Conservation (phyloP, 2,113 vertebrate genomes). For the Gavia stellata region DNA sequence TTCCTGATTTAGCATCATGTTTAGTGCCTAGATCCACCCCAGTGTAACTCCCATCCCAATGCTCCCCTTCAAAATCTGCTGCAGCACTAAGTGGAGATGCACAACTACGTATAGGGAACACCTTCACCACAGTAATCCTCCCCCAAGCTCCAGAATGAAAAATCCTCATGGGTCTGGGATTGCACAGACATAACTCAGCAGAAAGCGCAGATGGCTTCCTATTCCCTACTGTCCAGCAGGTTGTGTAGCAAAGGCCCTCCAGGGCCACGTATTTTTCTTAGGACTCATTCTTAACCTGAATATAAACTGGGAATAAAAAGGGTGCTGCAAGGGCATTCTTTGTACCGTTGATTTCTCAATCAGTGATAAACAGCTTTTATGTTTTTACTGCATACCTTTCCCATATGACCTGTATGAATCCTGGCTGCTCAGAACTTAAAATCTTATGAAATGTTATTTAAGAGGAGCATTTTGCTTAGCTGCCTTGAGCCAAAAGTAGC, state of each 20-base stretch:
- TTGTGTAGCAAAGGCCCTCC: background rate
- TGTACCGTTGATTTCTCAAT: background rate
- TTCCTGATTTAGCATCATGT: background rate
- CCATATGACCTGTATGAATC: background rate
- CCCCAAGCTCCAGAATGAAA: background rate
- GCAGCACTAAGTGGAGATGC: background rate
- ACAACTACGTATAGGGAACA: rapidly evolving
- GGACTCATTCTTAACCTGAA: background rate
- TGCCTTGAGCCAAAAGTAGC: background rate
- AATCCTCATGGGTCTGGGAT: background rate
- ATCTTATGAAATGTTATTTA: background rate
- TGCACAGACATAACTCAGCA: rapidly evolving
- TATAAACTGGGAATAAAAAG: background rate
- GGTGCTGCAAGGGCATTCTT: background rate
- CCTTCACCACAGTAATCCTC: background rate
- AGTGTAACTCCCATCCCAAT: background rate
- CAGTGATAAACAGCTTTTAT: background rate
- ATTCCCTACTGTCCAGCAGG: background rate
- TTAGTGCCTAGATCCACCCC: background rate
- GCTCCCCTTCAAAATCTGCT: background rate
- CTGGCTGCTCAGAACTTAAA: background rate
- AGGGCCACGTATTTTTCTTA: background rate
- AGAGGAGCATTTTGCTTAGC: background rate
- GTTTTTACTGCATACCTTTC: background rate
- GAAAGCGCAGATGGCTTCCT: background rate